Conservation (phyloP, 2,888 invertebrate species). For the Archips crataeganus region DNA sequence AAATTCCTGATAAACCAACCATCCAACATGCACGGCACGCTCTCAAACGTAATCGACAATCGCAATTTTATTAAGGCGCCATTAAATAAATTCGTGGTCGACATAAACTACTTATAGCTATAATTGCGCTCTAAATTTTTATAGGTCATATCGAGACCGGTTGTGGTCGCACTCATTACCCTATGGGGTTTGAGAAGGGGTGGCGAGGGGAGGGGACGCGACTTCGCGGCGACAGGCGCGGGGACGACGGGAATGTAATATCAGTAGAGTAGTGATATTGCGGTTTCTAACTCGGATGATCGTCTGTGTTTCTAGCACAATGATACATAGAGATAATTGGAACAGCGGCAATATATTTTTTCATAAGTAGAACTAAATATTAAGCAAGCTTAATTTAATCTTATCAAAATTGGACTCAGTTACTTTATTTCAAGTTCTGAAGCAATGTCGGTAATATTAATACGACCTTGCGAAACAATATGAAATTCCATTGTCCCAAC, state of each 20-base stretch:
- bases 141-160: constrained; percentile 75
- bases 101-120: constrained; percentile 60
- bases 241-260: constrained; percentile 75
- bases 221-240: constrained; percentile 72
- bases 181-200: constrained; percentile 68
- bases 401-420: not conserved
- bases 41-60: constrained; percentile 18
- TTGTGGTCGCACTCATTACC: constrained; percentile 79
- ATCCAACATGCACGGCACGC: constrained; percentile 19
- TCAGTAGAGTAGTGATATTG: constrained; percentile 81
- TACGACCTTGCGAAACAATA: not conserved
- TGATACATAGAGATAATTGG: constrained; percentile 38
- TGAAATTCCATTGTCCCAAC: not conserved
- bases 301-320: constrained; percentile 58
- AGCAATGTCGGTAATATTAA: not conserved
- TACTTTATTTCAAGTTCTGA: not conserved
- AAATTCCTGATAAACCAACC: constrained; percentile 13
- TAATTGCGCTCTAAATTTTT: constrained; percentile 77
- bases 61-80: constrained; percentile 29
- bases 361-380: not conserved
- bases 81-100: constrained; percentile 13
- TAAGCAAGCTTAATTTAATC: not conserved
- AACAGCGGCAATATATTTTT: constrained; percentile 8
- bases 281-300: constrained; percentile 75
- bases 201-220: constrained; percentile 58